phyloP scores from a whole-genome alignment of 2,888 invertebrate genomes.

The Hylaea fasciaria region DNA sequence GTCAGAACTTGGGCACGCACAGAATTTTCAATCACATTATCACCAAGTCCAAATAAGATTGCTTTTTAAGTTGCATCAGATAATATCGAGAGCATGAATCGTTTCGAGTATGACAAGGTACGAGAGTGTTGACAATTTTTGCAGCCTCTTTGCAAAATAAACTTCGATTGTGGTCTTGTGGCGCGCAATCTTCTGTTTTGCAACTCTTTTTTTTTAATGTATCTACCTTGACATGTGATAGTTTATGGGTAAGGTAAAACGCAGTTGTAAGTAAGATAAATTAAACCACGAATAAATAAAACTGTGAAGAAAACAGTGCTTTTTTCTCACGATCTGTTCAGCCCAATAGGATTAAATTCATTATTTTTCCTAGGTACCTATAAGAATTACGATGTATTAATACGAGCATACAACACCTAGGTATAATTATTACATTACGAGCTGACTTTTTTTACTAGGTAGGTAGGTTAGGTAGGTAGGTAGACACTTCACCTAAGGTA shows the following conservation, averaged over 20 bases:
- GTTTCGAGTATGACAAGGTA: background rate
- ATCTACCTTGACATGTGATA: slow-evolving; percentile 10
- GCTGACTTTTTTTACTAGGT: no score
- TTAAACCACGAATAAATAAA: background rate
- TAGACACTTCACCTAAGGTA: no score
- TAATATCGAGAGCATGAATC: background rate
- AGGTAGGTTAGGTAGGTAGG: no score
- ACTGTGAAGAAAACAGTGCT: no score
- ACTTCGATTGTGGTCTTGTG: background rate
- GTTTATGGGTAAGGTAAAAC: slow-evolving; percentile 16
- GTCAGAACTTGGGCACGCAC: background rate
- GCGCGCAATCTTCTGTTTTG: slow-evolving; percentile 31
- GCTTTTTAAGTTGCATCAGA: background rate
- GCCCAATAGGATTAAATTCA: no score
- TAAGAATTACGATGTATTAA: no score
- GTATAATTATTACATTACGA: no score
- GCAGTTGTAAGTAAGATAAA: slow-evolving; percentile 3
- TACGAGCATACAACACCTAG: no score
- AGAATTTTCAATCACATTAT: background rate
- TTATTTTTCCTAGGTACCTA: no score
- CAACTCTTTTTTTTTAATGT: slow-evolving; percentile 33
- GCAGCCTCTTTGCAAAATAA: background rate
- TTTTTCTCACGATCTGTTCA: no score
- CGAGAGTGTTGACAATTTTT: background rate
- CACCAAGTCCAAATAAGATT: slow-evolving; percentile 1